Evolutionary conservation across 2,888 invertebrate species (phyloP), one percentile per base, ranked within the genome.

Genomic region (Phaonia tiefii): DNA sequence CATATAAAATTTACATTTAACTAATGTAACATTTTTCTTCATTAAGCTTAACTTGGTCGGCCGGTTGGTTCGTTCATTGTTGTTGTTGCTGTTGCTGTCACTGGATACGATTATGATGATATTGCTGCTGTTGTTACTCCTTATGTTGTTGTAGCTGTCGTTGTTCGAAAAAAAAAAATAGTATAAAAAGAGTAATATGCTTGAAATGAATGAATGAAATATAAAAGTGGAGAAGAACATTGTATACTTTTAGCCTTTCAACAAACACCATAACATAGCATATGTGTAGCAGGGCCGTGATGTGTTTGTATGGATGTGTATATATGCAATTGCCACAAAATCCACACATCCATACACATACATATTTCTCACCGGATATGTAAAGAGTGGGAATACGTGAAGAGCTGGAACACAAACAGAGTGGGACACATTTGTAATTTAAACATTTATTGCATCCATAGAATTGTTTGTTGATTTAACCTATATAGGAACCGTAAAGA

Each of bases 381-480:
- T n/a, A 56, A 17, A 42, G 63, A 22, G 11, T 56, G 42, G 51
- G n/a, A n/a, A n/a, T n/a, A n/a, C 1, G 1, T 11, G 42, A 44
- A 25, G 44, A n/a, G n/a, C n/a, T 15, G 26, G 26, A 37, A 20
- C 20, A 11, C n/a, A 15, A 13, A 22, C 0, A n/a, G 8, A 44
- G 11, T 49, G 31, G 13, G 44, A 65, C 58, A 49, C 42, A 75
- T 76, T 73, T 70, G 74, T 77, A 75, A 75, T 77, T 74, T 67
- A 71, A 80, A 77, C 77, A 80, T 77, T 80, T 80, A 80, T 80
- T 80, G 71, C 80, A 77, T 80, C 74, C 69, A 75, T 80, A 76
- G 74, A 80, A 77, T 67, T 77, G 71, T 71, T 80, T 80, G 80
- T 80, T 80, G 80, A 74, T 71, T 80, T 71, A 80, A 77, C 80